Evolutionary conservation across 2,113 vertebrate genomes (phyloP).

Genomic region (Peromyscus polionotus): DNA sequence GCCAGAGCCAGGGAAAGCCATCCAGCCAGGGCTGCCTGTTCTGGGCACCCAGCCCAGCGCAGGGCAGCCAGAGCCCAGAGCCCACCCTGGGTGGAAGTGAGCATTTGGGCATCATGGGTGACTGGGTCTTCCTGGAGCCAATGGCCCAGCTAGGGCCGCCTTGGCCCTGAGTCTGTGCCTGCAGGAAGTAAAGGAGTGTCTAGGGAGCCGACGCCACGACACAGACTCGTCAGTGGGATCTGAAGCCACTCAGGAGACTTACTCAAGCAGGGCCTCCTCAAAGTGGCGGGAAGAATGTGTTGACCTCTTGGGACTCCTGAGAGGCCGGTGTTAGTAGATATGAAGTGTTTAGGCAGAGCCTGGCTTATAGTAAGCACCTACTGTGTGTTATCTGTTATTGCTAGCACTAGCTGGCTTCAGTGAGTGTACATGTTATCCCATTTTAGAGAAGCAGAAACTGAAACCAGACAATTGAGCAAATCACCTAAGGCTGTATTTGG

Average conservation of each 20-base stretch:
- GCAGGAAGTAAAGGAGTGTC: slow-evolving; percentile 72
- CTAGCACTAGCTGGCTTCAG: not conserved
- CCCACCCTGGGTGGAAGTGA: slow-evolving; percentile 80
- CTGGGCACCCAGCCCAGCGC: slow-evolving; percentile 80
- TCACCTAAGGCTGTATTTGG: not conserved
- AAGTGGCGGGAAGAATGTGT: not conserved
- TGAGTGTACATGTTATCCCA: not conserved
- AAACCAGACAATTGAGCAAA: not conserved
- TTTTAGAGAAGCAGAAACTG: slow-evolving; percentile 33
- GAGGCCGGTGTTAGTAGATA: not conserved
- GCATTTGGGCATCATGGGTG: slow-evolving; percentile 82
- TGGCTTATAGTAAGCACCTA: not conserved
- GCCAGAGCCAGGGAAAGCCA: slow-evolving; percentile 78
- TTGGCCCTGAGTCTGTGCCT: slow-evolving; percentile 69
- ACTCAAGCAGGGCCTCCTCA: not conserved
- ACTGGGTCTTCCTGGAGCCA: slow-evolving; percentile 79
- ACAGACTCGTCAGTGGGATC: slow-evolving; percentile 22
- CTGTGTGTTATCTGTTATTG: not conserved
- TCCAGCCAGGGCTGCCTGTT: slow-evolving; percentile 81
- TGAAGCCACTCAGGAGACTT: slow-evolving; percentile 22
- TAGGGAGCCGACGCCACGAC: slow-evolving; percentile 1
- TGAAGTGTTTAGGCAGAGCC: not conserved
- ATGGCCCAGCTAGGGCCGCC: slow-evolving; percentile 58
- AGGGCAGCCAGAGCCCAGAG: slow-evolving; percentile 78
- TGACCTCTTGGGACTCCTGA: not conserved